Percentiles rank a stretch among this genome's conserved stretches.
These are phyloP conservation scores for Phrynocephalus vlangalii DNA, from an alignment of 2,797 vertebrate species.

Conservation along the genomic window DNA sequence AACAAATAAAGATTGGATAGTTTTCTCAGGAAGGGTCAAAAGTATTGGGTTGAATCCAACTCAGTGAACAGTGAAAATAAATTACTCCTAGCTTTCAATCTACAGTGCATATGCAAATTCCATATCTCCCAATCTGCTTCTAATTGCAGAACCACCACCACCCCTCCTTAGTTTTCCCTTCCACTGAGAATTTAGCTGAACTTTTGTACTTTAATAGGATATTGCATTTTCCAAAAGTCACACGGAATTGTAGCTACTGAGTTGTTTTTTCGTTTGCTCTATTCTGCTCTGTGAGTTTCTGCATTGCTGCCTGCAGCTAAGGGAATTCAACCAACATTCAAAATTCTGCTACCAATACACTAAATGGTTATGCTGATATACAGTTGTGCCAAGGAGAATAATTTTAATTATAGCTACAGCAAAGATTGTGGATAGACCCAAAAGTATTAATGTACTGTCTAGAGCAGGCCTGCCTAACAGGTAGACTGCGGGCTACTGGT, in stretches of 20 bases:
- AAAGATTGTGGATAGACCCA: no score
- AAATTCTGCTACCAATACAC: no score
- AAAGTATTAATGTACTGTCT: no score
- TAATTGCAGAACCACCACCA: not conserved
- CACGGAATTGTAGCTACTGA: constrained; percentile 9
- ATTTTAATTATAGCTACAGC: no score
- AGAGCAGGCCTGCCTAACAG: no score
- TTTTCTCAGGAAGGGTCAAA: not conserved
- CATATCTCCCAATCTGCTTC: not conserved
- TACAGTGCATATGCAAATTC: constrained; percentile 7
- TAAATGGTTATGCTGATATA: no score
- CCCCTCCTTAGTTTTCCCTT: not conserved
- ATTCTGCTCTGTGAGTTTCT: no score
- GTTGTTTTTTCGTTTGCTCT: not conserved
- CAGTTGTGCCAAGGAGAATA: no score
- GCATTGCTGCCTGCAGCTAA: no score
- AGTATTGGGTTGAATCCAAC: not conserved
- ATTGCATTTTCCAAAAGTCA: constrained; percentile 54
- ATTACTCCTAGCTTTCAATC: not conserved
- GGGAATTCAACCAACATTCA: no score
- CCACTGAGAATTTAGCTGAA: constrained; percentile 25
- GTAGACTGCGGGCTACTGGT: no score
- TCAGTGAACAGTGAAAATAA: not conserved
- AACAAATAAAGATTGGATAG: not conserved
- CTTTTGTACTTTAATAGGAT: constrained; percentile 21